Evolutionary conservation across 2,113 vertebrate genomes (phyloP).

Genomic region (human (Homo sapiens)): DNA sequence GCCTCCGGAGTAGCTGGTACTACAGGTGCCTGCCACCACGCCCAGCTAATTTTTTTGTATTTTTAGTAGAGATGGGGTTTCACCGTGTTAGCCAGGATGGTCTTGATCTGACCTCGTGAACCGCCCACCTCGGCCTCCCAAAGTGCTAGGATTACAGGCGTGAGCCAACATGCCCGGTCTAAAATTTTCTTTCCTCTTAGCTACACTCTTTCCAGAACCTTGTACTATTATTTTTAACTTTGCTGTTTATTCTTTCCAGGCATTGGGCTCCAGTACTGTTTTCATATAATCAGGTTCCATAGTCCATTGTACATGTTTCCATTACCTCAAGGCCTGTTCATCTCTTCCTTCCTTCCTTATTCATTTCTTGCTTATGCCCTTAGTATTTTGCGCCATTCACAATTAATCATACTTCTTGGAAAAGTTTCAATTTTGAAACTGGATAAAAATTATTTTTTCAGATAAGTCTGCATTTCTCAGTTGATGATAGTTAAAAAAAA

Average conservation of each 20-base stretch:
- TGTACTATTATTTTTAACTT: background rate
- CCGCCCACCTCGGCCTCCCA: fast-evolving
- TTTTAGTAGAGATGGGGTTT: too few species aligned
- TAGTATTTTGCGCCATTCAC: background rate
- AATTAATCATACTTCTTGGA: background rate
- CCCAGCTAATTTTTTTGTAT: too few species aligned
- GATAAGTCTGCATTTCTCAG: background rate
- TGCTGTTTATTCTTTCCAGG: background rate
- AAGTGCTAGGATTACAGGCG: too few species aligned
- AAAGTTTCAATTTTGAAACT: background rate
- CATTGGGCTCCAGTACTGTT: background rate
- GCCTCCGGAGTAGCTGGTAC: too few species aligned
- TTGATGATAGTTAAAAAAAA: background rate
- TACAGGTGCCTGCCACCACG: too few species aligned
- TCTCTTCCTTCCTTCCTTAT: background rate
- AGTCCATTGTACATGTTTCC: background rate
- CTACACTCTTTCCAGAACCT: background rate
- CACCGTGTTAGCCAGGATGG: too few species aligned
- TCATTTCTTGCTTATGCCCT: background rate
- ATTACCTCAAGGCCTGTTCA: background rate
- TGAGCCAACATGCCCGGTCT: background rate
- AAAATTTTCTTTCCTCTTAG: background rate
- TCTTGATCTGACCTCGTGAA: too few species aligned
- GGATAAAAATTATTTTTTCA: background rate
- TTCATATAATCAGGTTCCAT: background rate